Evolutionary conservation across 2,888 invertebrate species (phyloP).

Genomic region (Ophion ellenae): DNA sequence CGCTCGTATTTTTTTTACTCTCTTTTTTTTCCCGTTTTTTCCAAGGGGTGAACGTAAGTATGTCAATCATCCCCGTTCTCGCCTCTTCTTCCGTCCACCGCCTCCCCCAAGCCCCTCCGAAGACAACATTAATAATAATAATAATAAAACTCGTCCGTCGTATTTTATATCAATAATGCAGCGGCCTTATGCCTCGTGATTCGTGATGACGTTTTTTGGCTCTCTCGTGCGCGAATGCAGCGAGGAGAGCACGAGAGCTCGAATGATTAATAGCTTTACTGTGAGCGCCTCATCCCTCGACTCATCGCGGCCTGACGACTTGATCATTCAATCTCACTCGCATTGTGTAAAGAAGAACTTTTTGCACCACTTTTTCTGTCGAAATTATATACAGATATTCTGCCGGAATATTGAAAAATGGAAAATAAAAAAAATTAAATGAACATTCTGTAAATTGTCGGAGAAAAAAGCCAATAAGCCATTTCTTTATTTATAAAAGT

Average conservation of each 20-base stretch:
- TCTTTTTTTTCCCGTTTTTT: background rate
- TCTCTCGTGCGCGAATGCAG: conserved; percentile 23
- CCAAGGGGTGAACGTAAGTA: conserved; percentile 43
- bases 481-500: too few species aligned
- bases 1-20: background rate
- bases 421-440: too few species aligned
- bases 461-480: too few species aligned
- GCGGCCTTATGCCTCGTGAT: conserved; percentile 58
- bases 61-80: conserved; percentile 17
- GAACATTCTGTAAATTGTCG: too few species aligned
- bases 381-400: background rate
- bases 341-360: background rate
- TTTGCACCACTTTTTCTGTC: background rate
- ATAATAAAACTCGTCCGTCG: conserved; percentile 46
- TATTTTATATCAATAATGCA: conserved; percentile 63
- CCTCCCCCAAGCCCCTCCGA: background rate
- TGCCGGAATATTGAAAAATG: too few species aligned
- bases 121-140: conserved; percentile 9
- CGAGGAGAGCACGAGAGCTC: conserved; percentile 4
- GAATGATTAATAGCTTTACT: conserved; percentile 55
- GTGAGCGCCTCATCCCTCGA: conserved; percentile 12
- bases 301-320: conserved; percentile 4
- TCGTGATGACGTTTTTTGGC: conserved; percentile 50
- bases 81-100: background rate
- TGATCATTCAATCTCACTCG: conserved; percentile 19